These are phyloP conservation scores for Hirtodrosophila alboralis DNA, from an alignment of 2,888 invertebrate genomes.

Conservation along the genomic window DNA sequence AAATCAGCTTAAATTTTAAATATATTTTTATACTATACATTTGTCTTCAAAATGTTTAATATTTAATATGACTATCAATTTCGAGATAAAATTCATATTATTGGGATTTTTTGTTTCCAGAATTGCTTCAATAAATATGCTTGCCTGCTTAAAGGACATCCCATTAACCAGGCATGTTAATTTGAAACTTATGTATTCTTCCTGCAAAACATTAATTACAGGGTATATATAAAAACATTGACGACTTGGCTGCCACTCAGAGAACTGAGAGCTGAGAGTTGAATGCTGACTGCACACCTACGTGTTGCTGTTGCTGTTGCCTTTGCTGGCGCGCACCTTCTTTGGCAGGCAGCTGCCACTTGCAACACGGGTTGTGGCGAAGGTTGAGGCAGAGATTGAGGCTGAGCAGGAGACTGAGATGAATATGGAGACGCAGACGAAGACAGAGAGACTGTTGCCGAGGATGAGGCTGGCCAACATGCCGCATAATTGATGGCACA, in stretches of 20 bases:
- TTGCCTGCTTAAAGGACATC: no score
- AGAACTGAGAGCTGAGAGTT: conserved; percentile 25
- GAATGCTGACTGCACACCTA: conserved; percentile 50
- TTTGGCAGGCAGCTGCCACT: conserved; percentile 62
- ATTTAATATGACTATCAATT: no score
- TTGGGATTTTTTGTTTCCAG: no score
- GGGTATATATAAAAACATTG: conserved; percentile 38
- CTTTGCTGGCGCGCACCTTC: conserved; percentile 47
- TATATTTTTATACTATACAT: no score
- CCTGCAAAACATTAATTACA: neutral
- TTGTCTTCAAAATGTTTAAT: no score
- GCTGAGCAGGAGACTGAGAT: conserved; percentile 12
- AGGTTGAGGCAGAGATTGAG: conserved; percentile 26
- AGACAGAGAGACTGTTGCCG: conserved; percentile 6
- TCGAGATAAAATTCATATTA: no score
- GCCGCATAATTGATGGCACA: conserved; percentile 77
- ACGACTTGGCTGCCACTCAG: conserved; percentile 46
- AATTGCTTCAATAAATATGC: no score
- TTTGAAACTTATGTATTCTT: no score
- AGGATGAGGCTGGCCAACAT: conserved; percentile 58
- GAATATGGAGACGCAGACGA: no score
- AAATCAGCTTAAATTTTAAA: no score
- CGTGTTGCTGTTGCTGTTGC: conserved; percentile 26
- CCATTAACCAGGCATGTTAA: no score
- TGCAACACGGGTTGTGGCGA: conserved; percentile 44